Evolutionary conservation across 2,797 vertebrate species (phyloP), one percentile per base, ranked within the genome.

Genomic region (Menidia menidia): DNA sequence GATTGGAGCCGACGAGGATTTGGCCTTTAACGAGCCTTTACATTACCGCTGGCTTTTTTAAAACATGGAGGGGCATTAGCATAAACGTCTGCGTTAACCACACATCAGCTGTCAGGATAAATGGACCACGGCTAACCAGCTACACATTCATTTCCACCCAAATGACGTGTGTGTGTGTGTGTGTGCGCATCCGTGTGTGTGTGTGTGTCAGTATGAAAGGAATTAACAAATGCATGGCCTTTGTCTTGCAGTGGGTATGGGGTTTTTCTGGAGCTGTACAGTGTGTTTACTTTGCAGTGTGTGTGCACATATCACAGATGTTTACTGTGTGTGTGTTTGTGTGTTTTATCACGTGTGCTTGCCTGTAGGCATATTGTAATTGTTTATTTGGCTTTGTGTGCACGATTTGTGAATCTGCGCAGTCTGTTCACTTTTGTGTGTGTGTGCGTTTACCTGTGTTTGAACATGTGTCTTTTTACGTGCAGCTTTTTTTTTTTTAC

Each of bases 61-160:
- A 73, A 88, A 78, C 80, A 59, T 25, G 5, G 60, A 50, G 35
- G 75, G 58, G 79, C 86, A 91, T 92, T 92, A 89, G 85, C 86
- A 90, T 91, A 90, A 89, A 90, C 83, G 87, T 89, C 83, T 87
- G 82, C 84, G 85, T 90, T 90, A 91, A 91, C 82, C 76, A 86
- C 89, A 86, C 91, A 87, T 89, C 83, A 88, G 84, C 87, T 87
- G 86, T 85, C 81, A 84, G 81, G 80, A 73, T 85, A 89, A 89
- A 90, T 91, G 88, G 77, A 82, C 83, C 86, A 75, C 76, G 48
- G 86, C 83, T 81, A 88, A 84, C 71, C 71, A 82, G 84, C 76
- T 71, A 77, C 79, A 71, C 69, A 72, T 60, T 80, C 78, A 85
- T 84, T 77, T 76, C 63, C 75, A 68, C 71, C 66, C 16, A 83